Base-by-base conservation (phyloP, 2,888 invertebrate genomes). In the Electrophaes corylata region DNA sequence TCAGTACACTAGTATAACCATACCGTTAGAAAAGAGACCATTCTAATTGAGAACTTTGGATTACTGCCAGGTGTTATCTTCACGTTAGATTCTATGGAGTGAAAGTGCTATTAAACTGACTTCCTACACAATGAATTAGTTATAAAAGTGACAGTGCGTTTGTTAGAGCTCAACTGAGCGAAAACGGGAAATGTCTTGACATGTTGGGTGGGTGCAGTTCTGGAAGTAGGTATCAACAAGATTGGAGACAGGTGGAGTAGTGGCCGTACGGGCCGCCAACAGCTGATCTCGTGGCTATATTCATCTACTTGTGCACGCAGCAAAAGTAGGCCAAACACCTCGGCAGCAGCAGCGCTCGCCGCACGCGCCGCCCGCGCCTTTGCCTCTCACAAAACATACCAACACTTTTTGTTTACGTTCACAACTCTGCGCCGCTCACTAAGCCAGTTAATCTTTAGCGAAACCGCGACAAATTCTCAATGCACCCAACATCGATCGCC, bases 271-370 rank as follows among this genome's bases (percentile, higher is more conserved):
- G 83, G 72, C 67, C 70, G 66, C 73, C 79, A 91, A 86, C 91
- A 91, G 91, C 91, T 91, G 91, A 88, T 91, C 81, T 79, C 79
- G 83, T 83, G 81, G 83, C 90, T 90, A 91, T 86, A 89, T 90
- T 88, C 86, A 91, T 88, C 87, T 83, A 74, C 75, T 79, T 76
- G 84, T 85, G 81, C 85, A 83, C 80, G 78, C 77, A 75, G 75
- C 81, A 81, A 86, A 91, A 91, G 89, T 91, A 91, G 91, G 91
- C 75, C 91, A 91, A 85, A 86, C 83, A 88, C 83, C 83, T 83
- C 81, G 78, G 79, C 83, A 84, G 81, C 83, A 84, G 81, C 72
- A 79, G 79, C 72, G 78, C 74, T 69, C 75, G 73, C 78, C 77
- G 78, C 78, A 77, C 82, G 76, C 80, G 83, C 82, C 76, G 76